These are phyloP conservation scores for Argyrosomus japonicus DNA, from an alignment of 2,113 vertebrate species.

Conservation along the genomic window DNA sequence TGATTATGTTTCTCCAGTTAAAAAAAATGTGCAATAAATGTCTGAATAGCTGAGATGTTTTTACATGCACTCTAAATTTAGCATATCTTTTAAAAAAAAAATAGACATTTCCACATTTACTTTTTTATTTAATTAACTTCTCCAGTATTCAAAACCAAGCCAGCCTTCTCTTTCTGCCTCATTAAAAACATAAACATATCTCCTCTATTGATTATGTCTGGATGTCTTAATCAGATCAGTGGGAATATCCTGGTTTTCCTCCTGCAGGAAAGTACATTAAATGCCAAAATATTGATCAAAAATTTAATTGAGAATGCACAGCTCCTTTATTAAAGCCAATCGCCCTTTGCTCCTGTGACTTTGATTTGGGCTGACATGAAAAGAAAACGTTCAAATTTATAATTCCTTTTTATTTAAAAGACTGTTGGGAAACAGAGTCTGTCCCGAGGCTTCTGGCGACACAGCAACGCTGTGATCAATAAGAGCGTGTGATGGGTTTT, in stretches of 20 bases:
- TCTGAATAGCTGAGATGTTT: not conserved
- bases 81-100: conserved; percentile 7
- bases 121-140: conserved; percentile 19
- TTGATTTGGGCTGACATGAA: conserved; percentile 80
- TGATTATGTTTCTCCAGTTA: not conserved
- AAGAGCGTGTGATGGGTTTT: conserved; percentile 81
- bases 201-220: conserved; percentile 82
- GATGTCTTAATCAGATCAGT: conserved; percentile 80
- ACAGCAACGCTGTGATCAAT: conserved; percentile 78
- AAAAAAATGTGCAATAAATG: not conserved
- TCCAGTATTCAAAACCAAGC: conserved; percentile 7
- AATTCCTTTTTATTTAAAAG: conserved; percentile 72
- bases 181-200: conserved; percentile 82
- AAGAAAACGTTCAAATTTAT: conserved; percentile 69
- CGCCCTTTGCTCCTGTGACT: conserved; percentile 66
- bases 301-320: conserved; percentile 68
- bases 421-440: conserved; percentile 68
- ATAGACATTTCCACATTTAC: not conserved
- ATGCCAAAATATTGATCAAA: conserved; percentile 82
- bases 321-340: conserved; percentile 72
- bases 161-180: conserved; percentile 45
- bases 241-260: conserved; percentile 67
- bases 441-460: conserved; percentile 77
- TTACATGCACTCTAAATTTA: not conserved
- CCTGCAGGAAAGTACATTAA: conserved; percentile 74